A percentile compares a stretch with the other conserved stretches of the same genome.
Conservation (phyloP, 2,797 vertebrate species). For the Myotis myotis region DNA sequence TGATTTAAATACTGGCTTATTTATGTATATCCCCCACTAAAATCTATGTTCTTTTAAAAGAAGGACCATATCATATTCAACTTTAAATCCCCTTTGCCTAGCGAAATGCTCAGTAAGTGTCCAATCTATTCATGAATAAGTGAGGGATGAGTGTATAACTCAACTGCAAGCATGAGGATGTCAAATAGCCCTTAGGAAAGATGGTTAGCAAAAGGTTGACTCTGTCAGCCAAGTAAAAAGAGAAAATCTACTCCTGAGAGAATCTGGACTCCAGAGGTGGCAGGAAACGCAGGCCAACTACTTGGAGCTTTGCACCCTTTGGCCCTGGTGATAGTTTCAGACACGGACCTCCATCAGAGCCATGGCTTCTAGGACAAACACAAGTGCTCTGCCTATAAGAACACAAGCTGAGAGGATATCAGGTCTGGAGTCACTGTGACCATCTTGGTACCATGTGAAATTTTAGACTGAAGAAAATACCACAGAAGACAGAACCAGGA, state of each 20-base stretch:
- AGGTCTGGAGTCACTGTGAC: not conserved
- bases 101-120: not conserved
- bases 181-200: not conserved
- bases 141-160: not conserved
- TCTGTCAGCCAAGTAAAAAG: not conserved
- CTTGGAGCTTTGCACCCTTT: not conserved
- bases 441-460: not conserved
- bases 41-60: constrained; percentile 13
- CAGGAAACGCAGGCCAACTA: not conserved
- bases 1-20: not conserved
- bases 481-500: not conserved
- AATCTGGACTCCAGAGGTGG: not conserved
- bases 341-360: not conserved
- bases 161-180: not conserved
- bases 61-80: not conserved
- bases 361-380: not conserved
- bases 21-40: not conserved
- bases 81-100: constrained; percentile 8
- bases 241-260: not conserved
- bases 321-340: not conserved
- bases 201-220: not conserved
- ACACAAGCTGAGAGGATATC: not conserved
- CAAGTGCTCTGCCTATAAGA: not conserved
- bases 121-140: not conserved
- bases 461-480: not conserved